A percentile compares a stretch with the other conserved stretches of the same genome.
These are phyloP conservation scores for Yponomeuta plumbellus DNA, from an alignment of 2,888 invertebrate genomes.

Conservation along the genomic window DNA sequence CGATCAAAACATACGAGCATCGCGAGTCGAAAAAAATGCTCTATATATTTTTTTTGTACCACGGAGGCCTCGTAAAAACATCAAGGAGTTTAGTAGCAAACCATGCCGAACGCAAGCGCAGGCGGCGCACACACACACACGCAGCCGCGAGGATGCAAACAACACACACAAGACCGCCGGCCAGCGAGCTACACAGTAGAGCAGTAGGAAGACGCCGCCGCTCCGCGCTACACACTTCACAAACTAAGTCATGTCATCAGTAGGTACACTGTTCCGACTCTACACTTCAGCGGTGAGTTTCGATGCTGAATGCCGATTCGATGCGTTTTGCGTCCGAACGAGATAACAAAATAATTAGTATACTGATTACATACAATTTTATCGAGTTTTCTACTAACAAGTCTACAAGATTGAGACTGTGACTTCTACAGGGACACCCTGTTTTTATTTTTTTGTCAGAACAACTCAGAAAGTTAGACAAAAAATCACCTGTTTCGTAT, in stretches of 20 bases:
- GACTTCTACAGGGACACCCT: no score
- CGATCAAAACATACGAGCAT: no score
- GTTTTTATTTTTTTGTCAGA: no score
- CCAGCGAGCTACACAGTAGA: conserved; percentile 55
- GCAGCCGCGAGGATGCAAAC: conserved; percentile 57
- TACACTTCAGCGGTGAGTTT: neutral
- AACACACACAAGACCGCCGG: conserved; percentile 69
- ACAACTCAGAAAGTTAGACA: no score
- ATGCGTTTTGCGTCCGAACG: no score
- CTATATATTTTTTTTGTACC: neutral
- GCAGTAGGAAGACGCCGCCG: conserved; percentile 29
- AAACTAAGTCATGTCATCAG: conserved; percentile 14
- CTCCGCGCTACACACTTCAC: conserved; percentile 22
- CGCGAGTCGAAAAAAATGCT: no score
- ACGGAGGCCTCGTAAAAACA: neutral
- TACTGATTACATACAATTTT: no score
- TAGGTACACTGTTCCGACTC: conserved; percentile 2
- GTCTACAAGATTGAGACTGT: no score
- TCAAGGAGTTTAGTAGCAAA: conserved; percentile 28
- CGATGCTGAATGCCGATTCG: neutral
- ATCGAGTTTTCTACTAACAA: no score
- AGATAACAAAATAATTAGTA: no score
- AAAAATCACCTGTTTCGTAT: no score
- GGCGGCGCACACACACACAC: conserved; percentile 49
- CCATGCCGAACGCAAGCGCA: conserved; percentile 40